phyloP scores from a whole-genome alignment of 64 coral and sea anemone genomes.

The Cladopsammia gracilis region DNA sequence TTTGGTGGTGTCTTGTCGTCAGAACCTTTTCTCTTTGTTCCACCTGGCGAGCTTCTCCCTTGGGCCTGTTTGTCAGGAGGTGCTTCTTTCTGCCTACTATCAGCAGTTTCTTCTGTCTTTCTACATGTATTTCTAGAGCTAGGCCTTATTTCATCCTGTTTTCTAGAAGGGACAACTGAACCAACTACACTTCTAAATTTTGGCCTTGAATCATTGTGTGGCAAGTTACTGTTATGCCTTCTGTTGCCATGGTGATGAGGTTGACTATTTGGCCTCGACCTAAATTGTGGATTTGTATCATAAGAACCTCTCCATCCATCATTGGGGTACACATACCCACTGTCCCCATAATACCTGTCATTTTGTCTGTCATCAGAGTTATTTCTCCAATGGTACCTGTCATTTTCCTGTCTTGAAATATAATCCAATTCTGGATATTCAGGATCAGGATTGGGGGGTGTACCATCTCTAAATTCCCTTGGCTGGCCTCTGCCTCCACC shows the following conservation, averaged over 20 bases:
- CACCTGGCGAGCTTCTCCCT: background rate
- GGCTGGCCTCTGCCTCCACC: background rate
- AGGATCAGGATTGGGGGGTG: background rate
- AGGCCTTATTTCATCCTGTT: background rate
- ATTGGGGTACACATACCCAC: background rate
- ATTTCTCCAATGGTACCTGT: background rate
- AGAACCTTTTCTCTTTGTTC: background rate
- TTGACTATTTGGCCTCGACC: background rate
- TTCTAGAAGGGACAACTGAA: background rate
- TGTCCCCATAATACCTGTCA: background rate
- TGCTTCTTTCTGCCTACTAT: background rate
- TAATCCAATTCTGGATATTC: background rate
- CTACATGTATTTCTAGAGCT: background rate
- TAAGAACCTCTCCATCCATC: background rate
- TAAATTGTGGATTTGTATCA: background rate
- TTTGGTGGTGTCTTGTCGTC: background rate
- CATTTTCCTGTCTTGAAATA: background rate
- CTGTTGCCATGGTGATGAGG: background rate
- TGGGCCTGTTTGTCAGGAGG: background rate
- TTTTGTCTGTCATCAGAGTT: background rate
- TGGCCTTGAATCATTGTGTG: background rate
- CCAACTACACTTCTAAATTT: background rate
- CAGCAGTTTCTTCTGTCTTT: background rate
- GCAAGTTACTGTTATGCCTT: constrained; percentile 2
- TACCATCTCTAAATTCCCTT: constrained; percentile 15